Base-by-base conservation (phyloP, 1,140 invertebrate genomes). In the Brachionus manjavacas region DNA sequence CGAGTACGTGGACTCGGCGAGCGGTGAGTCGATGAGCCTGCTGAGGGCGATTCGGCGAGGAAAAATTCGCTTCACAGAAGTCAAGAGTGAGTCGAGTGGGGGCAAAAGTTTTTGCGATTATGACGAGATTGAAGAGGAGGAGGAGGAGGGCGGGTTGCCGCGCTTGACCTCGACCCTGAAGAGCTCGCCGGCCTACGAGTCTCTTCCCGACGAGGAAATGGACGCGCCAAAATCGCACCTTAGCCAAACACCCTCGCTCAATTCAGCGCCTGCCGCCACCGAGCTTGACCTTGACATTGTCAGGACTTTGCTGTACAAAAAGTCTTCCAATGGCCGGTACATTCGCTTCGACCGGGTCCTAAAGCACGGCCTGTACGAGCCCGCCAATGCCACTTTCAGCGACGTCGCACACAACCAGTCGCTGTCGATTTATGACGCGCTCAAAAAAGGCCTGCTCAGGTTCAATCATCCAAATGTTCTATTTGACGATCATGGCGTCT, bases 1-100 rank as follows among this genome's bases (percentile, higher is more conserved):
- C 14, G 79, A 81, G 14, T 81, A 81, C n/a, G n/a, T 81, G 12
- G 79, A 81, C 35, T 81, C 79, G 9, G 39, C 7, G 1, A 81
- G 46, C 20, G 79, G 79, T 3, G 23, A 12, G 3, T 60, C 52
- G 35, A 64, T 64, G 35, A 81, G 52, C 20, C 52, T 81, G 20
- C 4, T 43, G 12, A 41, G 11, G n/a, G 79, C 79, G 0, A 23
- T 81, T 31, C 20, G 16, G 20, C 41, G 41, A 25, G 20, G 41
- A 49, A 76, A 76, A 4, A 46, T 76, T 28, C 16, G 25, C 12
- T 14, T 76, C 16, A 49, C 28, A 76, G 23, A 76, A 12, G 6
- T 4, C 72, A 7, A 4, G 7, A 16, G 25, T 20, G n/a, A 72
- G 35, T n/a, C 39, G 7, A 41, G 25, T 72, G 11, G 12, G 11